These are phyloP conservation scores for Oostethus manadensis DNA, from an alignment of 2,113 vertebrate genomes.

Conservation along the genomic window DNA sequence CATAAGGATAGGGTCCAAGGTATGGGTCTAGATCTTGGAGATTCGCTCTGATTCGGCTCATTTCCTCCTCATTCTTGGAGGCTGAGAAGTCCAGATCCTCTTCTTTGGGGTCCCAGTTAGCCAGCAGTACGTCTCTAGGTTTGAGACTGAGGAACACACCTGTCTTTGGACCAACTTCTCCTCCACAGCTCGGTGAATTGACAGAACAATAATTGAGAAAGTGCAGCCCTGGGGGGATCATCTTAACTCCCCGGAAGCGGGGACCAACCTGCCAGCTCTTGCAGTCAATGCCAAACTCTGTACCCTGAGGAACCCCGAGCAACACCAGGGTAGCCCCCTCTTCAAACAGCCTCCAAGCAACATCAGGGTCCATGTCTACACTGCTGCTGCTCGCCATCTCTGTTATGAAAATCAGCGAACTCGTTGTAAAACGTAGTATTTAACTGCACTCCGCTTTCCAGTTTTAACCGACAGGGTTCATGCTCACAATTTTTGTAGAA, in stretches of 20 bases:
- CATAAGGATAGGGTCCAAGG: constrained; percentile 89
- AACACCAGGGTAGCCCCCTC: constrained; percentile 87
- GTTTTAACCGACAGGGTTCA: background rate
- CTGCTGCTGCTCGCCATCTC: constrained; percentile 51
- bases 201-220: constrained; percentile 85
- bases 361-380: constrained; percentile 78
- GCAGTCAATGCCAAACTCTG: constrained; percentile 90
- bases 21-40: constrained; percentile 82
- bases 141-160: constrained; percentile 82
- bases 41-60: constrained; percentile 70
- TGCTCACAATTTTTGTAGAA: background rate
- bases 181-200: constrained; percentile 58
- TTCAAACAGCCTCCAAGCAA: constrained; percentile 83
- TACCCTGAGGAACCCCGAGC: constrained; percentile 83
- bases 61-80: constrained; percentile 70
- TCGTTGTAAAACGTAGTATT: background rate
- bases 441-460: background rate
- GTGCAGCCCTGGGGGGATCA: constrained; percentile 93
- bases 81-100: constrained; percentile 79
- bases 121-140: constrained; percentile 74
- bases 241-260: constrained; percentile 88
- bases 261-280: constrained; percentile 89
- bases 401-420: background rate
- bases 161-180: constrained; percentile 79
- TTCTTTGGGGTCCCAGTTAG: constrained; percentile 76